Conservation (phyloP, 2,888 invertebrate species). For the Cactoblastis cactorum region DNA sequence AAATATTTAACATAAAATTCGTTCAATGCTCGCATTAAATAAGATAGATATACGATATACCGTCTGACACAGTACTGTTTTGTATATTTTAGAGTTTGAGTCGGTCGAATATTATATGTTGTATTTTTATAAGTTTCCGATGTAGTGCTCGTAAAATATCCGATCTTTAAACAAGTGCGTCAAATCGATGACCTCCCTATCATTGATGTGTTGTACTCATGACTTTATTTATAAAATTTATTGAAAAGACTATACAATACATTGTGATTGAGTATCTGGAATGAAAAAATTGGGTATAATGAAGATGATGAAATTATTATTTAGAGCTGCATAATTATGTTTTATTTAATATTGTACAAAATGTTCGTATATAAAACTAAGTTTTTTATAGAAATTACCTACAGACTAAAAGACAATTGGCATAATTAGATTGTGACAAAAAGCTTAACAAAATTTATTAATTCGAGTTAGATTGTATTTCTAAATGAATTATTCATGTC, state of each 20-base stretch:
- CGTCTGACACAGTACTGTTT: constrained; percentile 18
- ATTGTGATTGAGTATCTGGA: no score
- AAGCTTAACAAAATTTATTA: no score
- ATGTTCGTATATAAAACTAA: no score
- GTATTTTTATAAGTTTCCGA: constrained; percentile 63
- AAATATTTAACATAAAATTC: background rate
- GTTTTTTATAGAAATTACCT: no score
- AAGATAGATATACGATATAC: constrained; percentile 27
- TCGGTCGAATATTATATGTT: constrained; percentile 36
- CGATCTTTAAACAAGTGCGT: constrained; percentile 53
- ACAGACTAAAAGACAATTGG: no score
- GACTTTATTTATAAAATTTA: no score
- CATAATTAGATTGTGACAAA: no score
- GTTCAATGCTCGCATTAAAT: constrained; percentile 18
- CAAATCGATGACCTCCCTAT: constrained; percentile 42
- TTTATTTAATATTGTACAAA: no score
- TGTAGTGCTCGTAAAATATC: constrained; percentile 51
- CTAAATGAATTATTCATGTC: background rate
- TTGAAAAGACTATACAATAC: no score
- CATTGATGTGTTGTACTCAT: background rate
- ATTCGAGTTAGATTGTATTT: background rate
- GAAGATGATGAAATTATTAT: no score
- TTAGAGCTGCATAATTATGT: no score
- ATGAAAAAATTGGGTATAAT: no score
- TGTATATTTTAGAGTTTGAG: constrained; percentile 34